A percentile compares a stretch with the other conserved stretches of the same genome.
These are phyloP conservation scores for Galerucella pusilla DNA, from an alignment of 2,888 invertebrate genomes.

Conservation along the genomic window DNA sequence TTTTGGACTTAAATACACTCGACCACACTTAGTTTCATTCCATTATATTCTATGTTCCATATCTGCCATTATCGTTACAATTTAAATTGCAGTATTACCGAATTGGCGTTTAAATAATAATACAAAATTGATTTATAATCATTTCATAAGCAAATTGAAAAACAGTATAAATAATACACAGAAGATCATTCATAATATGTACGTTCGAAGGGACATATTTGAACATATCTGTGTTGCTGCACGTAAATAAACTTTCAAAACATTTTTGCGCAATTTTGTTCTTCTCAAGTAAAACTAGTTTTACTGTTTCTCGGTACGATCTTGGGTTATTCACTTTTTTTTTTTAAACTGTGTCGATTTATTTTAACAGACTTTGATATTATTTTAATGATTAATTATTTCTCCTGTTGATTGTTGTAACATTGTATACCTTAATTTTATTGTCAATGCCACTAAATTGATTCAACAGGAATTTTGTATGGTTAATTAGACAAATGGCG, in stretches of 20 bases:
- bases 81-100: too few relatives aligned
- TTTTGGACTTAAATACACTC: too few relatives aligned
- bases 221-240: slow-evolving; percentile 29
- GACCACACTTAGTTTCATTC: too few relatives aligned
- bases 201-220: background rate
- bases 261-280: slow-evolving; percentile 48
- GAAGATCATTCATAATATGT: background rate
- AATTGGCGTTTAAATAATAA: background rate
- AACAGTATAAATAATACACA: background rate
- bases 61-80: too few relatives aligned
- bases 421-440: background rate
- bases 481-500: background rate
- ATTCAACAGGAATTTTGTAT: background rate
- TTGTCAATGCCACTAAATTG: background rate
- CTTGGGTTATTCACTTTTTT: background rate
- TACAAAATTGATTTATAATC: background rate
- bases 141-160: background rate
- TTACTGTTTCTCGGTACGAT: slow-evolving; percentile 37
- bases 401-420: background rate
- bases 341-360: background rate
- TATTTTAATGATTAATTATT: slow-evolving; percentile 8
- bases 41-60: too few relatives aligned
- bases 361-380: slow-evolving; percentile 13
- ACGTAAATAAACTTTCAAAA: slow-evolving; percentile 46
- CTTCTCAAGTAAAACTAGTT: slow-evolving; percentile 48